Base-by-base conservation (phyloP, 2,888 invertebrate genomes). In the Auanema sp. region DNA sequence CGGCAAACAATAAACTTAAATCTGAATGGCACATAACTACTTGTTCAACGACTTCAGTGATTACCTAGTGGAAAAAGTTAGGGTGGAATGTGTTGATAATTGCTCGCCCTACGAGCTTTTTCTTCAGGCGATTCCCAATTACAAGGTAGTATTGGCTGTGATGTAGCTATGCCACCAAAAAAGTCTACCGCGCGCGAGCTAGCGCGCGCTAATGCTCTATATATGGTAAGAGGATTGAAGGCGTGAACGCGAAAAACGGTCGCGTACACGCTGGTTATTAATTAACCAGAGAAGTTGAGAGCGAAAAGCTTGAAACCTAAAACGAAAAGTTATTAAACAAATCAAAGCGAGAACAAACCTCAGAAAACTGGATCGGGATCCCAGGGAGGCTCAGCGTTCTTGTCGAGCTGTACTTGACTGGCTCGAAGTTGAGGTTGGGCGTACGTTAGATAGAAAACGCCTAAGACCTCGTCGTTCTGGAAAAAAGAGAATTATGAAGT, bases 321-420 rank as follows among this genome's bases (percentile, higher is more conserved):
- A 24, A 52, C 4, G 12, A 21, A 52, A 21, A 18, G 5, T 21
- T 6, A 52, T 52, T 4, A 23, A n/a, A 21, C 4, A 52, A 2
- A 16, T 8, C 4, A 18, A 18, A 23, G 16, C 3, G 3, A 18
- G 4, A 52, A 52, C 18, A 52, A 4, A 5, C 23, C 18, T 42
- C 10, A 60, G 40, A 43, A 14, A 16, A 55, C 66, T 69, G 76
- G 76, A 74, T 76, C 76, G 8, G 76, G 76, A 68, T 76, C 76
- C 74, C 74, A 76, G 62, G 76, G 76, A 25, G 76, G 76, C 58
- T 76, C 76, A 49, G 74, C 74, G 74, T 76, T 76, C 66, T 72
- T 72, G 72, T 76, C 74, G 61, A 72, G 68, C 43, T 72, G 72
- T 55, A 70, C 51, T 58, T 68, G 70, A 55, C 66, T 68, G 23